A percentile compares a stretch with the other conserved stretches of the same genome.
Conservation (phyloP, 2,888 invertebrate genomes). For the Cheilosia pagana region DNA sequence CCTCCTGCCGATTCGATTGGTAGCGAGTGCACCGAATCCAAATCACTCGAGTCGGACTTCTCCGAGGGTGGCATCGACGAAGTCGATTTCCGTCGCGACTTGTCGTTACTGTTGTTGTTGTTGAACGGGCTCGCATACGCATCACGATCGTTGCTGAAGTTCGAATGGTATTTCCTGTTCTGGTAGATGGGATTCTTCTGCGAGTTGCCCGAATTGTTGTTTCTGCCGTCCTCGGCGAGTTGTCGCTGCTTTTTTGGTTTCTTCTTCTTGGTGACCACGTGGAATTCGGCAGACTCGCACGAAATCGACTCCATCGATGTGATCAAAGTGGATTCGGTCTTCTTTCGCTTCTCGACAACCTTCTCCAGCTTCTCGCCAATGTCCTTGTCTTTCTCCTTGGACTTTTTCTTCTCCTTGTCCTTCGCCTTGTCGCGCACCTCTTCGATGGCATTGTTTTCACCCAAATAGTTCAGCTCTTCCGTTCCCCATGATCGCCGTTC, state of each 20-base stretch:
- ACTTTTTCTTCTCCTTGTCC: constrained; percentile 77
- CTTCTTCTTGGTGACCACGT: constrained; percentile 92
- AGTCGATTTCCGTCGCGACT: constrained; percentile 87
- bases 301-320: constrained; percentile 80
- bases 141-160: constrained; percentile 77
- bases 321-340: constrained; percentile 71
- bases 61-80: constrained; percentile 92
- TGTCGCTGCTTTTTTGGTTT: constrained; percentile 88
- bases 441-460: constrained; percentile 78
- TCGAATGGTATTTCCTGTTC: constrained; percentile 75
- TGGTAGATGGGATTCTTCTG: constrained; percentile 66
- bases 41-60: constrained; percentile 92
- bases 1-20: constrained; percentile 85
- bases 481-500: constrained; percentile 89
- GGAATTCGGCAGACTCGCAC: constrained; percentile 86
- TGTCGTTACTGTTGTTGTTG: constrained; percentile 78
- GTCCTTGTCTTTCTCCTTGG: constrained; percentile 73
- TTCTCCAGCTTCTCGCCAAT: constrained; percentile 74
- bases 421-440: constrained; percentile 76
- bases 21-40: constrained; percentile 93
- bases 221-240: constrained; percentile 52
- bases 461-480: constrained; percentile 85
- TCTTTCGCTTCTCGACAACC: constrained; percentile 76
- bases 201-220: constrained; percentile 36
- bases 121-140: constrained; percentile 76